Evolutionary conservation across 2,888 invertebrate species (phyloP), one percentile per base, ranked within the genome.

Genomic region (Catocala sponsa): DNA sequence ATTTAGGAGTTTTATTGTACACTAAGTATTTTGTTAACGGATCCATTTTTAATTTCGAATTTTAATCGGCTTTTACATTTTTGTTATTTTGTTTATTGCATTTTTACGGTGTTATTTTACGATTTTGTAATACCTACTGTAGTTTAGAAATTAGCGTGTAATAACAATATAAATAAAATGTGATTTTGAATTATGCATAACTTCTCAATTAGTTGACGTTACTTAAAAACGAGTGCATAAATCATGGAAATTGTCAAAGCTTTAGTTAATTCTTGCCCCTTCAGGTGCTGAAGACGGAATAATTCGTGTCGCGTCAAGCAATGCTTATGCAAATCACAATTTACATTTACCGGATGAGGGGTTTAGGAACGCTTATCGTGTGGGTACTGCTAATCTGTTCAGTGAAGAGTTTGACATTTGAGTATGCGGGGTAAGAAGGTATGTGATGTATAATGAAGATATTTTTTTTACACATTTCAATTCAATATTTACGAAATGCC

Each of bases 1-100:
- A 82, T 64, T 82, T 84, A n/a, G 94, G 94, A 4, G 88, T 91
- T 80, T 85, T 88, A 70, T 94, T 94, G 65, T 94, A 94, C 46
- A 94, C 87, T 63, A 94, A 66, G 63, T 81, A 94, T 54, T 88
- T 91, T 52, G 90, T 91, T 57, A 94, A 72, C 46, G 88, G 91
- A 74, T 94, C 94, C 91, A 92, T 91, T 12, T 62, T 33, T 25
- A 25, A 25, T 25, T 25, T 25, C 25, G 25, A 4, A 25, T 25
- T 25, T 25, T 25, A 25, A 25, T 25, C 4, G 25, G 10, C 42
- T 35, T 54, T 6, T 46, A 32, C 10, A 54, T 42, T 53, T 43
- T 43, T 11, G 5, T 43, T 5, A 41, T 15, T 52, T 42, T 11
- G n/a, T 38, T 38, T 15, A 2, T 35, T 9, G n/a, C 10, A 7